Evolutionary conservation across 1,140 invertebrate genomes (phyloP).

Genomic region (Teleogryllus occipitalis): DNA sequence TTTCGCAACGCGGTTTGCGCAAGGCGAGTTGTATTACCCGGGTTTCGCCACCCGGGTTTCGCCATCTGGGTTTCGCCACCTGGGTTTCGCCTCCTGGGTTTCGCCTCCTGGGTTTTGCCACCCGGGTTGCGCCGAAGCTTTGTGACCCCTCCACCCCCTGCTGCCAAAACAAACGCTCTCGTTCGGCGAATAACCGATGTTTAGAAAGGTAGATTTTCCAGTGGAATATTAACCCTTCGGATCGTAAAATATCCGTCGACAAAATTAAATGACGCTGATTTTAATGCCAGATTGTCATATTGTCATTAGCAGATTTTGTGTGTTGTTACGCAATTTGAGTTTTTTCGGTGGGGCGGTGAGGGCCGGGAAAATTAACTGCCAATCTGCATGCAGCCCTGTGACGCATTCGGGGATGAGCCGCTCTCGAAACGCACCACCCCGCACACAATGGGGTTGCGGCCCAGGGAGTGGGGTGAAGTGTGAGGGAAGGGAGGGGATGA

Average conservation of each 20-base stretch:
- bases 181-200: neutral
- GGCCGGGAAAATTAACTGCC: neutral
- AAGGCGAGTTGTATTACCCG: no score
- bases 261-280: conserved; percentile 2
- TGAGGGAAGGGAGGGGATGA: neutral
- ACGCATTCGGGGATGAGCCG: neutral
- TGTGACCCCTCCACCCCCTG: no score
- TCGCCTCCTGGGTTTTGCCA: no score
- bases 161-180: no score
- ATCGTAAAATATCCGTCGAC: neutral
- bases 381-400: neutral
- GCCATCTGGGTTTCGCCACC: no score
- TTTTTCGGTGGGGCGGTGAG: neutral
- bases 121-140: no score
- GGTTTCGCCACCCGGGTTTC: no score
- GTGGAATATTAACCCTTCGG: neutral
- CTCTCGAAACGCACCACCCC: no score
- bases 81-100: no score
- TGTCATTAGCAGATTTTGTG: neutral
- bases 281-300: neutral
- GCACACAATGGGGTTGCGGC: no score
- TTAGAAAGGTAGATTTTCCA: neutral
- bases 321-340: conserved; percentile 1
- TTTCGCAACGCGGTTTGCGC: no score
- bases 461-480: neutral